Evolutionary conservation across 2,113 vertebrate genomes (phyloP).

Genomic region (Melanocharis versteri): DNA sequence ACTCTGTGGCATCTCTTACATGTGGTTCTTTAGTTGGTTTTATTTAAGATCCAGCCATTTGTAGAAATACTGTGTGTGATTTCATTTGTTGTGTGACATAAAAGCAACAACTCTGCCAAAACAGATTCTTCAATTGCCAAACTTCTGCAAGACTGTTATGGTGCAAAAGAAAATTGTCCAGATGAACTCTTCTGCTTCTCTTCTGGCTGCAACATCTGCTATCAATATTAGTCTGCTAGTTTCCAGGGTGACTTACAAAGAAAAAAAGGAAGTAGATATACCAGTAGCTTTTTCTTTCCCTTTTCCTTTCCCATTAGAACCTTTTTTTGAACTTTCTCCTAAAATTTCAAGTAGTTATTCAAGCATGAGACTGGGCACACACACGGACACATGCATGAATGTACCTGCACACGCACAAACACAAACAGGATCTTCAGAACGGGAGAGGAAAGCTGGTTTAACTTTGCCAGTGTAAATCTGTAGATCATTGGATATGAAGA

Average conservation of each 20-base stretch:
- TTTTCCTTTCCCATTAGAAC: background rate
- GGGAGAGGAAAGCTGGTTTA: background rate
- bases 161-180: background rate
- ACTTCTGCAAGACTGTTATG: background rate
- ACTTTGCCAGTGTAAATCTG: background rate
- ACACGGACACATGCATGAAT: fast-evolving
- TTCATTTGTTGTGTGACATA: background rate
- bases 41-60: background rate
- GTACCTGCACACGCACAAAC: background rate
- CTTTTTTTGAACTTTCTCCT: background rate
- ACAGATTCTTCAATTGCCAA: background rate
- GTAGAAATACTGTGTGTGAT: background rate
- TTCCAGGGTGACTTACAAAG: background rate
- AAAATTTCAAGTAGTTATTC: background rate
- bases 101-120: background rate
- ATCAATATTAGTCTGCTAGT: background rate
- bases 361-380: background rate
- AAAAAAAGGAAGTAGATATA: background rate
- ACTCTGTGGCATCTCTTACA: background rate
- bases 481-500: constrained; percentile 42
- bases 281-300: fast-evolving
- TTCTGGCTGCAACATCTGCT: background rate
- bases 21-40: background rate
- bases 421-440: background rate
- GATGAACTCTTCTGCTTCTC: background rate